A percentile compares a stretch with the other conserved stretches of the same genome.
Evolutionary conservation across 2,113 vertebrate genomes (phyloP).

Genomic region (Clarias macrocephalus): DNA sequence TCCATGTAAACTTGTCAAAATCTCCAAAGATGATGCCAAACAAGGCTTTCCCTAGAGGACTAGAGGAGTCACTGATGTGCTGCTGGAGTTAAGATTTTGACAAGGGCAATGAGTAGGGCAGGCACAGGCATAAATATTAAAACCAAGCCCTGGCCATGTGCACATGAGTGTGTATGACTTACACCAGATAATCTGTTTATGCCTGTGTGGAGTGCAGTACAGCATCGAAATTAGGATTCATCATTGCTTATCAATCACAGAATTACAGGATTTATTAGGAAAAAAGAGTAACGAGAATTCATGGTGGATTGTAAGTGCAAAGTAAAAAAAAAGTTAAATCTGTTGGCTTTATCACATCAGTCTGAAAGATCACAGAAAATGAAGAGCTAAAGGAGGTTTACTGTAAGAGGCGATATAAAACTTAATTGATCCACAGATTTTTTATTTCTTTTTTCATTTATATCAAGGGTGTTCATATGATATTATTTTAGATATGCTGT

Average conservation of each 20-base stretch:
- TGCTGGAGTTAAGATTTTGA: slow-evolving; percentile 33
- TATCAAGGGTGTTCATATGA: background rate
- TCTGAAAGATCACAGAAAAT: background rate
- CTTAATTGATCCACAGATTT: background rate
- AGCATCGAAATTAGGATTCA: background rate
- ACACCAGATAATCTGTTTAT: slow-evolving; percentile 12
- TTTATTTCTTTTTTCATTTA: background rate
- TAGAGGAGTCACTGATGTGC: slow-evolving; percentile 35
- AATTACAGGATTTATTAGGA: background rate
- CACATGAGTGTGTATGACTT: slow-evolving; percentile 25
- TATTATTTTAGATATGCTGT: background rate
- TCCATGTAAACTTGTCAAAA: slow-evolving; percentile 51
- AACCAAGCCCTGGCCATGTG: slow-evolving; percentile 17
- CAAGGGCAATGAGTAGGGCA: slow-evolving; percentile 52
- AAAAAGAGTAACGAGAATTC: background rate
- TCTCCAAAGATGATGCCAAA: slow-evolving; percentile 41
- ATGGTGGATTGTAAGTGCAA: background rate
- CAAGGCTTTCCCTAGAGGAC: slow-evolving; percentile 36
- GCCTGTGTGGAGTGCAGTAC: background rate
- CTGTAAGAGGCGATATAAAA: background rate
- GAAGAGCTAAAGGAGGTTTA: background rate
- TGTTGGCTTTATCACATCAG: background rate
- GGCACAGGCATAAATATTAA: slow-evolving; percentile 44
- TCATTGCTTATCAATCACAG: background rate
- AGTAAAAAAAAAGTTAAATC: background rate